A percentile compares a stretch with the other conserved stretches of the same genome.
These are phyloP conservation scores for Cardiocondyla obscurior DNA, from an alignment of 1,140 invertebrate genomes.

Conservation along the genomic window DNA sequence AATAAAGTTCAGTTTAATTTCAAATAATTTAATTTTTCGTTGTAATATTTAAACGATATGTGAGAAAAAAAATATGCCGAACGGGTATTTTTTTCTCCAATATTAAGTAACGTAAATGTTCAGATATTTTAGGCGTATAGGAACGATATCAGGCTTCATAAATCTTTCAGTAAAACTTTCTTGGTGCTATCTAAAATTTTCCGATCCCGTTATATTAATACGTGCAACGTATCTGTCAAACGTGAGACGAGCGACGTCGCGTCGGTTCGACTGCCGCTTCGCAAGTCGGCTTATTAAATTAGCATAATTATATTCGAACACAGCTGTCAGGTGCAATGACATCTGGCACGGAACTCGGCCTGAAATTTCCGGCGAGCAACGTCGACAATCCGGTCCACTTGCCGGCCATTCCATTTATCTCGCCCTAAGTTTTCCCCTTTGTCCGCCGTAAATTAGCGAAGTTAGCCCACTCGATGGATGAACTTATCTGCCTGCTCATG, in stretches of 20 bases:
- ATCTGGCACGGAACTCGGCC: not conserved
- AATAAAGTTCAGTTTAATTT: not conserved
- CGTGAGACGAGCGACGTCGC: not conserved
- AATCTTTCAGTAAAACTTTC: not conserved
- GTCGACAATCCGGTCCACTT: conserved; percentile 48
- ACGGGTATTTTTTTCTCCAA: too few relatives aligned
- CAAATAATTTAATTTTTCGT: not conserved
- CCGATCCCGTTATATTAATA: not conserved
- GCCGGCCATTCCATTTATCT: conserved; percentile 22
- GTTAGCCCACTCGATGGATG: conserved; percentile 17
- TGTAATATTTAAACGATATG: not conserved
- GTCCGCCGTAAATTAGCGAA: conserved; percentile 39
- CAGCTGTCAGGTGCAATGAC: conserved; percentile 36
- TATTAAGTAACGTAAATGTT: not conserved
- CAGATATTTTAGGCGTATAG: not conserved
- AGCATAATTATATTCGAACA: conserved; percentile 29
- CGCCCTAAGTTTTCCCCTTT: conserved; percentile 29
- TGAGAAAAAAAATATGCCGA: too few relatives aligned
- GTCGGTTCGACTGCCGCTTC: not conserved
- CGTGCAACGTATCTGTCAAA: not conserved
- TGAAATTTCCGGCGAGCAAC: conserved; percentile 48
- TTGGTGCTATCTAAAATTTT: not conserved
- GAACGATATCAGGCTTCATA: not conserved
- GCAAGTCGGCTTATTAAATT: conserved; percentile 29
- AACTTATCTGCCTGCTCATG: conserved; percentile 43